These are phyloP conservation scores for Acrobasis suavella DNA, from an alignment of 2,888 invertebrate species.

Conservation along the genomic window DNA sequence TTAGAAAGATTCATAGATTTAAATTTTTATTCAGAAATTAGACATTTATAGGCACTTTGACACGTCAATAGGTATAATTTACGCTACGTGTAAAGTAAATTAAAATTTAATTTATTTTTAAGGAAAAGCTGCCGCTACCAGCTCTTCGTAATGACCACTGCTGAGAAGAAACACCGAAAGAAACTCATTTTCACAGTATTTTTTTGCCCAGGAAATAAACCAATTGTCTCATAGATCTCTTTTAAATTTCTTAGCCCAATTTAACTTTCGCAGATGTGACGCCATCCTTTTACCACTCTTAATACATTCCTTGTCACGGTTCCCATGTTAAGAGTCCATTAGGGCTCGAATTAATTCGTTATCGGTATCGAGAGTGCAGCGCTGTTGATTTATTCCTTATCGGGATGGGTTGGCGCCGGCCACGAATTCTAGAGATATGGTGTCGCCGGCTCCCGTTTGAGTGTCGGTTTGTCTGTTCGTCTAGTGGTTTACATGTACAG, in stretches of 20 bases:
- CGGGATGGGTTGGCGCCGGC: slow-evolving; percentile 48
- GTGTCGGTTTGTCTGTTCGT: slow-evolving; percentile 9
- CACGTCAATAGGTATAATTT: too few species aligned
- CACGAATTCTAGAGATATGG: slow-evolving; percentile 32
- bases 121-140: too few species aligned
- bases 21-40: too few species aligned
- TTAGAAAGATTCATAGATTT: too few species aligned
- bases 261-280: slow-evolving; percentile 7
- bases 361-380: slow-evolving; percentile 42
- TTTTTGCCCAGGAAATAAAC: too few species aligned
- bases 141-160: too few species aligned
- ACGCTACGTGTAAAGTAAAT: too few species aligned
- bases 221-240: not conserved
- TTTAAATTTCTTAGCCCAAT: not conserved
- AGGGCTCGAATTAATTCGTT: slow-evolving; percentile 38
- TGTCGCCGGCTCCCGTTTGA: slow-evolving; percentile 23
- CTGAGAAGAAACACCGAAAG: too few species aligned
- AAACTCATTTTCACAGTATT: too few species aligned
- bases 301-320: slow-evolving; percentile 30
- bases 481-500: not conserved
- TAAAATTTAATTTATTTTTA: too few species aligned
- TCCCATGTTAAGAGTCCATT: slow-evolving; percentile 45
- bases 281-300: not conserved
- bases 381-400: slow-evolving; percentile 49
- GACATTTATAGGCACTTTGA: too few species aligned